Evolutionary conservation across 2,888 invertebrate species (phyloP).

Genomic region (Graphium colonna): DNA sequence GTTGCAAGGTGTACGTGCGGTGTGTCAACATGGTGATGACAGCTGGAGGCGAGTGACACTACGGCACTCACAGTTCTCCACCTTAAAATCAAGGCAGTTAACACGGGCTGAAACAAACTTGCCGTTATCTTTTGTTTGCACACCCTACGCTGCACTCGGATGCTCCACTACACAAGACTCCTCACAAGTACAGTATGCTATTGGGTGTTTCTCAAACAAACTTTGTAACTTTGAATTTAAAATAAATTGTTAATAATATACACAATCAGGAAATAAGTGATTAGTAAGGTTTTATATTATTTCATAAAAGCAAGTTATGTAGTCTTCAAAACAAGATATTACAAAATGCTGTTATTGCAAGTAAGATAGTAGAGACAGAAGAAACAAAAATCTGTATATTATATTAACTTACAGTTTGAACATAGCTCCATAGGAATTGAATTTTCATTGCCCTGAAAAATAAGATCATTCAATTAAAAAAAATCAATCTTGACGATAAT

Average conservation of each 20-base stretch:
- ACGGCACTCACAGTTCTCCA: constrained; percentile 81
- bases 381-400: constrained; percentile 5
- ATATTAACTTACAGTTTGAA: constrained; percentile 90
- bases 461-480: constrained; percentile 19
- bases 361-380: constrained; percentile 24
- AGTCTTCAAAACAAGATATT: constrained; percentile 8
- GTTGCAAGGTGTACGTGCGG: constrained; percentile 62
- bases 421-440: constrained; percentile 98
- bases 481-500: not conserved
- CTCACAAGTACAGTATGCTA: constrained; percentile 19
- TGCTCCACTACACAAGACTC: constrained; percentile 29
- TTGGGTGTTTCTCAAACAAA: constrained; percentile 10
- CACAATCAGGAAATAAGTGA: constrained; percentile 12
- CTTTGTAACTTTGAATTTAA: constrained; percentile 14
- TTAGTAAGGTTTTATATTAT: constrained; percentile 4
- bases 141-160: constrained; percentile 43
- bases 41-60: constrained; percentile 65
- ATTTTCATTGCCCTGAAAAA: constrained; percentile 94
- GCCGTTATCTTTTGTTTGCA: constrained; percentile 65
- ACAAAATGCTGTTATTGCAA: constrained; percentile 17
- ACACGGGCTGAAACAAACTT: constrained; percentile 80
- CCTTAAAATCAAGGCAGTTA: constrained; percentile 82
- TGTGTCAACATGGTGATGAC: constrained; percentile 73
- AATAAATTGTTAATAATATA: constrained; percentile 17
- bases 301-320: constrained; percentile 13